Conservation (phyloP, 2,797 vertebrate genomes). For the Pseudotriccus pelzelni region DNA sequence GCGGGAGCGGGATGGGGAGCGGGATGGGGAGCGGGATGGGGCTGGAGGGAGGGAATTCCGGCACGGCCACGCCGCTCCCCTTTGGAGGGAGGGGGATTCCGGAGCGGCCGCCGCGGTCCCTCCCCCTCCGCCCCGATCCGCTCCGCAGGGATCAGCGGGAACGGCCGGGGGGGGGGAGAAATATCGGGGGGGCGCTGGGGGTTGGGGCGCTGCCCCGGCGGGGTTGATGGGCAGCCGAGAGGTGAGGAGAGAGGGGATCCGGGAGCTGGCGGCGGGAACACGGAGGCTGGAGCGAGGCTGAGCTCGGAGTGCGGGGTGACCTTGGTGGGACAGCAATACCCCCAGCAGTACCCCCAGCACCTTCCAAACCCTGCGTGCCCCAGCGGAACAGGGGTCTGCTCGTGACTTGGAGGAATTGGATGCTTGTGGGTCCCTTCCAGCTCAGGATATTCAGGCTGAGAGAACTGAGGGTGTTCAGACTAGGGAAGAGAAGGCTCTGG, state of each 20-base stretch:
- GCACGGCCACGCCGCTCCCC: background rate
- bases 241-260: background rate
- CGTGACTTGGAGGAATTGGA: background rate
- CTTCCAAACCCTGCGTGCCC: fast-evolving
- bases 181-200: background rate
- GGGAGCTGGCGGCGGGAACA: background rate
- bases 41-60: background rate
- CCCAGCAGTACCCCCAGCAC: fast-evolving
- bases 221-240: background rate
- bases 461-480: background rate
- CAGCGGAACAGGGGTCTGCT: background rate
- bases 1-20: background rate
- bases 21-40: background rate
- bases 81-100: background rate
- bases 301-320: background rate
- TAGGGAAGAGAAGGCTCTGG: background rate
- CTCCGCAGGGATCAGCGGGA: background rate
- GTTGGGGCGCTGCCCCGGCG: background rate
- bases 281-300: background rate
- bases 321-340: background rate
- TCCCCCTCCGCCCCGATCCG: background rate
- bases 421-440: background rate
- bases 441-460: background rate
- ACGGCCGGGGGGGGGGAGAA: background rate
- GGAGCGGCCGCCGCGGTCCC: background rate